Conservation (phyloP, 2,888 invertebrate genomes). For the Torymus aiolomorphi region DNA sequence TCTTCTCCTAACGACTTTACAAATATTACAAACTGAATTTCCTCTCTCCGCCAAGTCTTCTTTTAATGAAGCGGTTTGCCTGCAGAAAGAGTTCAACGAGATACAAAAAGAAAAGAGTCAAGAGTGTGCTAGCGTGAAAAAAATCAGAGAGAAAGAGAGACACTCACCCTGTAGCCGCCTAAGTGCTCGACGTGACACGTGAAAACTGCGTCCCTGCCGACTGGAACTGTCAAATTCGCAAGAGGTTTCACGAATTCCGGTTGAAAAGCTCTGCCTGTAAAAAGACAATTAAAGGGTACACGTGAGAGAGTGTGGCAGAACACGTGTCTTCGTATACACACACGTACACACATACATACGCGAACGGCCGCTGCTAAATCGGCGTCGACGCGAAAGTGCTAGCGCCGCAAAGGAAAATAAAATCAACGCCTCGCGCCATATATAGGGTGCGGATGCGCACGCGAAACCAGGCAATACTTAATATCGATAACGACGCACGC, state of each 20-base stretch:
- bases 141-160: conserved; percentile 10
- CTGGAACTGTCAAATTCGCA: conserved; percentile 88
- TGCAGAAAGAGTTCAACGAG: not conserved
- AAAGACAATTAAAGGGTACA: conserved; percentile 25
- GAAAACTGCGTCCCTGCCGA: conserved; percentile 91
- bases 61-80: conserved; percentile 23
- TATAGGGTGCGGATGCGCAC: too few relatives aligned
- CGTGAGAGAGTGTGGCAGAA: not conserved
- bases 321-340: too few relatives aligned
- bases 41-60: not conserved
- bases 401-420: too few relatives aligned
- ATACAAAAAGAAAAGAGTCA: not conserved
- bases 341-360: too few relatives aligned
- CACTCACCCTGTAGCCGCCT: conserved; percentile 92
- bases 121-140: not conserved
- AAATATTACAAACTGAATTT: not conserved
- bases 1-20: too few relatives aligned
- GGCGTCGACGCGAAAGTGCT: too few relatives aligned
- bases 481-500: too few relatives aligned
- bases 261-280: conserved; percentile 85
- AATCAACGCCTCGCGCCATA: too few relatives aligned
- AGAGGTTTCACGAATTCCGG: conserved; percentile 91
- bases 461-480: too few relatives aligned
- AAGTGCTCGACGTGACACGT: conserved; percentile 91
- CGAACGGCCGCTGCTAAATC: too few relatives aligned